Conservation (phyloP, 2,113 vertebrate genomes). For the Empidonax traillii region DNA sequence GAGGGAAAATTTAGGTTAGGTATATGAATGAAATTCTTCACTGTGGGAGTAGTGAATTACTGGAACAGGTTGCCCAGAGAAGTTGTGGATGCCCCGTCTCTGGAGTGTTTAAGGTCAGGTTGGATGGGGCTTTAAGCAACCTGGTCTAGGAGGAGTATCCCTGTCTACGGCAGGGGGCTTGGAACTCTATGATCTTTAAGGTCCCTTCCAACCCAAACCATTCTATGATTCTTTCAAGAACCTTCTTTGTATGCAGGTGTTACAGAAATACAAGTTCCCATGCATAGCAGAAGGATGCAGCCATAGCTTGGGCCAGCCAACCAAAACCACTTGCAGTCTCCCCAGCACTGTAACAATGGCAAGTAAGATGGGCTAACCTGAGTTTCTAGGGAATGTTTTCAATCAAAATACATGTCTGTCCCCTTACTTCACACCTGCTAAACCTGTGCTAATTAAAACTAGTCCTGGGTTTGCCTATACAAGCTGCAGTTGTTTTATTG, state of each 20-base stretch:
- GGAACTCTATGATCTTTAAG: not conserved
- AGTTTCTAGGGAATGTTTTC: not conserved
- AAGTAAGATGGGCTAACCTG: accelerated
- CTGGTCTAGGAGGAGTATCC: not conserved
- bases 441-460: not conserved
- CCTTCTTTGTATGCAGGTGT: accelerated
- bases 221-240: not conserved
- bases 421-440: not conserved
- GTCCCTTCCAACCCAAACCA: not conserved
- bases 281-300: not conserved
- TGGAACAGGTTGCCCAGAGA: not conserved
- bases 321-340: not conserved
- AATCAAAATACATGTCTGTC: not conserved
- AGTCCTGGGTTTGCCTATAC: not conserved
- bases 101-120: not conserved
- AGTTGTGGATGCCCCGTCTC: not conserved
- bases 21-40: not conserved
- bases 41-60: not conserved
- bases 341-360: accelerated
- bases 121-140: not conserved
- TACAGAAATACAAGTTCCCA: not conserved
- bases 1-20: not conserved
- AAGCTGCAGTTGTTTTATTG: accelerated
- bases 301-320: not conserved
- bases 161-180: not conserved